Base-by-base conservation (phyloP, 2,113 vertebrate species). In the Cyprinodon variegatus region DNA sequence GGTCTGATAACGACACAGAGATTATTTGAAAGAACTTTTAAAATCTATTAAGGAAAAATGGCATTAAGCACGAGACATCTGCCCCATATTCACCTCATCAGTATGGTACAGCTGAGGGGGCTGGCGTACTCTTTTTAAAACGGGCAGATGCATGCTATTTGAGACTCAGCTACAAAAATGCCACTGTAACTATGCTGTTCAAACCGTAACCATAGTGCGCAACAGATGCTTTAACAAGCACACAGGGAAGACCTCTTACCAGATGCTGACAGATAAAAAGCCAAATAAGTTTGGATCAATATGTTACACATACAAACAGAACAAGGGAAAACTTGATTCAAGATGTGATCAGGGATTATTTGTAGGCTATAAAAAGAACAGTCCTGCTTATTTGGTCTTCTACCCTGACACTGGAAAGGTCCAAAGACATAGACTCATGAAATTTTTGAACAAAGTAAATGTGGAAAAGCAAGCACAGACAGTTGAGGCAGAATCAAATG, bases 251-350 rank as follows among this genome's bases (percentile, higher is more conserved):
- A 43, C 38, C 3, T 40, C 40, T 65, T 65, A 41, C 63, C 63
- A 65, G 20, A 65, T 65, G 63, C 38, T 65, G 8, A 65, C 39
- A 65, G 20, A 10, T 41, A n/a, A 41, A 43, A 65, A n/a, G 63
- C 39, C 39, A 43, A 10, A 43, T 9, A 62, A 37, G 6, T 38
- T 62, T 62, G 61, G 36, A 4, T 62, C 29, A 14, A 37, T 14
- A 17, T 62, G 61, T 62, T 62, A 15, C 1, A 62, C 61, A 14
- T 15, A 62, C 61, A 62, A 62, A 38, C 29, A 62, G 61, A 14
- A 38, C 12, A 62, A 37, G 3, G 36, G 29, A 38, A 38, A 14
- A 14, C 36, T 62, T 38, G 29, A 62, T 14, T 37, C 36, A 12
- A 62, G 38, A 59, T 59, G 17, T 59, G 17, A 59, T 20, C 57